Percentiles rank a stretch among this genome's conserved stretches.
Conservation (phyloP, 2,888 invertebrate species). For the Arrhopalites spinosus region DNA sequence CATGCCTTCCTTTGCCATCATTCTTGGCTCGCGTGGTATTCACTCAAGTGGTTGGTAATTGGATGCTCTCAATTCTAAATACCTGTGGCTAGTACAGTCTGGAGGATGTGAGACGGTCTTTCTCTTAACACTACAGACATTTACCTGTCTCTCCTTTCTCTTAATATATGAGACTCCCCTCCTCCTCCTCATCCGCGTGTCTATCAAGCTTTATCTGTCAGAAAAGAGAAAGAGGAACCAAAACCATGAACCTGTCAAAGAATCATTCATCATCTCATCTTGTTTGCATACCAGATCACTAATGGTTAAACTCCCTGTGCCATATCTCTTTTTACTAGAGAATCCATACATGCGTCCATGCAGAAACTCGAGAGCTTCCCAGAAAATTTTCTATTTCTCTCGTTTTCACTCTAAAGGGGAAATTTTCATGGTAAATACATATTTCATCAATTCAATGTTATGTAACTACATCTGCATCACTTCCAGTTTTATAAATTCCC, state of each 20-base stretch:
- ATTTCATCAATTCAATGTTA: too few relatives aligned
- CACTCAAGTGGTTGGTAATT: conserved; percentile 25
- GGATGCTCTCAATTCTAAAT: conserved; percentile 13
- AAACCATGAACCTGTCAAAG: neutral
- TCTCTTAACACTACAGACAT: neutral
- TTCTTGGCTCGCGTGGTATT: neutral
- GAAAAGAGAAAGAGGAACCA: neutral
- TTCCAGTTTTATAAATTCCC: too few relatives aligned
- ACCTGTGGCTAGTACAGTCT: conserved; percentile 8
- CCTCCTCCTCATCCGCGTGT: neutral
- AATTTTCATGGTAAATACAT: too few relatives aligned
- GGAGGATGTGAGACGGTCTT: too few relatives aligned
- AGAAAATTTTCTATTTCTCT: neutral
- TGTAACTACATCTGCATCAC: too few relatives aligned
- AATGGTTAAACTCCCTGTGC: neutral
- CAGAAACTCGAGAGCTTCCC: too few relatives aligned
- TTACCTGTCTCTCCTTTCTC: conserved; percentile 4
- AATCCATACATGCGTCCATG: too few relatives aligned
- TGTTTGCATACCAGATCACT: neutral
- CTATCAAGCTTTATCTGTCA: conserved; percentile 3
- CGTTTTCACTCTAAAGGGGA: neutral
- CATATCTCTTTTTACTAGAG: too few relatives aligned
- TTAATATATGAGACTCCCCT: too few relatives aligned
- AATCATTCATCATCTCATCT: neutral
- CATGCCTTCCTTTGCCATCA: conserved; percentile 18